These are phyloP conservation scores for Ctenosaura bakeri DNA, from an alignment of 2,797 vertebrate genomes.

Conservation along the genomic window DNA sequence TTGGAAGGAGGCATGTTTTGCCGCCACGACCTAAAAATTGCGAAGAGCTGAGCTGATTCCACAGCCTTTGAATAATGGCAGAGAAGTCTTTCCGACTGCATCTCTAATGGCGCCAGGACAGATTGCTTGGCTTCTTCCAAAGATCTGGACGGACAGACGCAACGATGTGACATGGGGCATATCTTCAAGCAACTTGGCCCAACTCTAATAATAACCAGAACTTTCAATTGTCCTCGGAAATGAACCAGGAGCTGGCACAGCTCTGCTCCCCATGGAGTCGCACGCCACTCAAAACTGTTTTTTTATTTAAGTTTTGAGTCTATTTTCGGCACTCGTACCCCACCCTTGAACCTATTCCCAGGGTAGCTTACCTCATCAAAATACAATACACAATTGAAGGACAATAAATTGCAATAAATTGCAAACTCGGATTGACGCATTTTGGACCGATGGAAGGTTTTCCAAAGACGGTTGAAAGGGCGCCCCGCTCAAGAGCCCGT, in stretches of 20 bases:
- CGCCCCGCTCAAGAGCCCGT: too few species aligned
- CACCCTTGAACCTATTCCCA: conserved; percentile 8
- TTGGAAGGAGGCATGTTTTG: too few species aligned
- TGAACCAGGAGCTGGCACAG: neutral
- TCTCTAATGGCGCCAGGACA: neutral
- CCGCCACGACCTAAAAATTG: neutral
- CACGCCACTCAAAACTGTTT: neutral
- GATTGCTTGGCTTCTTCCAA: too few species aligned
- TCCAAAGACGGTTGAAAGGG: neutral
- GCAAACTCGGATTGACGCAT: neutral
- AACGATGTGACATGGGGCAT: neutral
- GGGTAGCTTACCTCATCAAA: neutral
- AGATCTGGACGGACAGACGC: neutral
- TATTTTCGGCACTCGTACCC: neutral
- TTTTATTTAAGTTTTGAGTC: neutral
- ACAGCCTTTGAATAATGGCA: neutral
- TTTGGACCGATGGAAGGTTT: neutral
- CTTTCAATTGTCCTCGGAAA: neutral
- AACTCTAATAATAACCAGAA: neutral
- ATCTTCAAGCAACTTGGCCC: neutral
- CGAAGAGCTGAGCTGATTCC: neutral
- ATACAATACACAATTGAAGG: neutral
- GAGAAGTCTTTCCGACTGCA: neutral
- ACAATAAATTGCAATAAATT: conserved; percentile 9
- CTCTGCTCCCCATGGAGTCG: neutral